Evolutionary conservation across 2,797 vertebrate genomes (phyloP), one percentile per base, ranked within the genome.

Genomic region (Ispidina lecontei): DNA sequence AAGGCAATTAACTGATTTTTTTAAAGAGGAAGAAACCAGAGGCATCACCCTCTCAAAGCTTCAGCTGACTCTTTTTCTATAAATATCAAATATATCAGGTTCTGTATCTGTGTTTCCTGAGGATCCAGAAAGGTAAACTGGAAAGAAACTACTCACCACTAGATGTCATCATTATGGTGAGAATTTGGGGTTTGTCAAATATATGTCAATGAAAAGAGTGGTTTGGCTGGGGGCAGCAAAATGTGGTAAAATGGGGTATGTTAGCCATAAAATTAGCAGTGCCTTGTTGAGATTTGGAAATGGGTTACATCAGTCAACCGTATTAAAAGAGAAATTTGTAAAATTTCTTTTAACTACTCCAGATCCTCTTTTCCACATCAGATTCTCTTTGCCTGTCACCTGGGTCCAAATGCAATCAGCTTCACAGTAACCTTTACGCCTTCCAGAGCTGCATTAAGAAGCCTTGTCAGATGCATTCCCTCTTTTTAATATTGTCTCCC

Each of bases 101-200:
- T 77, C 63, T 62, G 29, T 62, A 52, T 35, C 41, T 70, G 47
- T 43, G 21, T 71, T 89, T 88, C 62, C 11, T 1, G 60, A 82
- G 28, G 39, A 65, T 6, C 6, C 51, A 46, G 46, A 41, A 69
- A 84, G 22, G 22, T 21, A 35, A 54, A 15, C 37, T 16, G 59
- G 75, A 69, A 88, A 77, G 68, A 91, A 59, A 37, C 5, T 22
- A 16, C 56, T 84, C 73, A 28, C 84, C 89, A 91, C 94, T 94
- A 96, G 96, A 64, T 91, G 84, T 84, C 84, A 89, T 31, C 58
- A 15, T 83, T 67, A 62, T 51, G 14, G 78, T 60, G 83, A 65
- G 63, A 78, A 81, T 69, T 58, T 43, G 64, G 41, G 43, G 44
- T 29, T 72, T 76, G 80, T 79, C 64, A 58, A 39, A 10, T 44